Evolutionary conservation across 1,140 invertebrate species (phyloP), one percentile per base, ranked within the genome.

Genomic region (Stratiolaelaps scimitus): DNA sequence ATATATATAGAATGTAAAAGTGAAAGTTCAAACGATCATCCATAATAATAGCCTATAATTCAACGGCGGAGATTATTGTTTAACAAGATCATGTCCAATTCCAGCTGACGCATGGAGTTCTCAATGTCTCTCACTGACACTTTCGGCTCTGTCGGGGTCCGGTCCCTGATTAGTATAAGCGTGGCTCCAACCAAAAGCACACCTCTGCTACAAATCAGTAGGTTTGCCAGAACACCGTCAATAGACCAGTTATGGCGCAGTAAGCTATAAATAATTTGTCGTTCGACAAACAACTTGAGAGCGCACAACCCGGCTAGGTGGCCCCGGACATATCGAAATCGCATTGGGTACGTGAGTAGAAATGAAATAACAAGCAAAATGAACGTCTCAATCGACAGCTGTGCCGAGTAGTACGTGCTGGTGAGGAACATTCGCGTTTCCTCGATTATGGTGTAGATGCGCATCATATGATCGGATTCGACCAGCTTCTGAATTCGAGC

Each of bases 401-500:
- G 17, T 1, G 34, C 53, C n/a, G 53, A 26, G 10, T 60, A 23
- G 15, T 15, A 60, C 15, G 26, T 60, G 53, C 26, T 34, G n/a
- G 26, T 26, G 26, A 60, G 23, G 10, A 60, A 60, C 15, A 60
- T 2, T 10, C 53, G 26, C 26, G 26, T 26, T 29, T 60, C 53
- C 10, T 23, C 53, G 10, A 60, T n/a, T 17, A 26, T 26, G 15
- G 15, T 17, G 6, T 60, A 34, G n/a, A 60, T n/a, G 15, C 20
- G 53, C 13, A 34, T 17, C 26, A 60, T 60, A 34, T 60, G 53
- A 10, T 60, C 53, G 17, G 53, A 19, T 26, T 60, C 53, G 23
- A 60, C 34, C 53, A 34, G 15, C 34, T 10, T 60, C 17, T 34
- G 15, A 60, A 60, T 60, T 1, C 34, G 26, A 23, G 53, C 23